Evolutionary conservation across 2,797 vertebrate genomes (phyloP), one percentile per base, ranked within the genome.

Genomic region (Dendrocincla tyrannina): DNA sequence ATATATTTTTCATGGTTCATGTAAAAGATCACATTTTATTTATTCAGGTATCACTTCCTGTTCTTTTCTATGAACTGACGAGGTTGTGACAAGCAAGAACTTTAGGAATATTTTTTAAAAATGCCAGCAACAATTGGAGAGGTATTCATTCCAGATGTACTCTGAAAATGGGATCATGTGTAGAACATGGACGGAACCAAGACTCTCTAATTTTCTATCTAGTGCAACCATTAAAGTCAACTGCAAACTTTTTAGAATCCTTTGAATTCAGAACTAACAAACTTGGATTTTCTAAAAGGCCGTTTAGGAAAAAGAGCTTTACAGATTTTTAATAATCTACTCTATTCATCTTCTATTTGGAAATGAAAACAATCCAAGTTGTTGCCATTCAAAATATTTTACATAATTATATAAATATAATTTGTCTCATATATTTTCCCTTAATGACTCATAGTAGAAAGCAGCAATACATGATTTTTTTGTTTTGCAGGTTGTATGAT

Each of bases 1-100:
- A 93, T 92, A 93, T 96, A 85, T 91, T 72, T 97, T 95, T 95
- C 85, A 68, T 95, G 89, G 85, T 95, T 97, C 82, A 87, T 95
- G 47, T 80, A 80, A 80, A 67, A 93, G 70, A 78, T 52, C 66
- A 42, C 32, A n/a, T 79, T 97, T 93, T 95, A 89, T 97, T 97
- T 72, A 62, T 66, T 76, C 75, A 66, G 44, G 17, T 96, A 74
- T 62, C 60, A 52, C 62, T 91, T 96, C 89, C 77, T 95, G 33
- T 96, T 95, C 95, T 96, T 87, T 97, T 85, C 81, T 97, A 80
- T 96, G 85, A 97, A 95, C 85, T 92, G 74, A 58, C 69, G 93
- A 87, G 11, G 6, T 39, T 85, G 60, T 95, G n/a, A 80, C 27
- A 88, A 87, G 85, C 32, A 88, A 74, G 50, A 91, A 77, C 95